Base-by-base conservation (phyloP, 2,888 invertebrate genomes). In the Aphodius sticticus region DNA sequence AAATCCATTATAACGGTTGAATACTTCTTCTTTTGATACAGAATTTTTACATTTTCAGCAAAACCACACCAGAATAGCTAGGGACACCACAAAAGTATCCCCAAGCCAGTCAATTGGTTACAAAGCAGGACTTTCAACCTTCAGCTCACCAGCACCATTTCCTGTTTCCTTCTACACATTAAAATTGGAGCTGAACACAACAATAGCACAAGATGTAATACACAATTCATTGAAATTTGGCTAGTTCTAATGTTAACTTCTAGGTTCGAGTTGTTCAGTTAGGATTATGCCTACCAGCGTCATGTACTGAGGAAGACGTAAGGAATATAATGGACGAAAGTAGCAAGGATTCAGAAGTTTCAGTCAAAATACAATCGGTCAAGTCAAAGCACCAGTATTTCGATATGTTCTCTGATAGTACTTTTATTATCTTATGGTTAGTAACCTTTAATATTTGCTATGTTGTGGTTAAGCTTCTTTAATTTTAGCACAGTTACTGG, bases 281-380 rank as follows among this genome's bases (percentile, higher is more conserved):
- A 6, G 96, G 96, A 0, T 89, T 95, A 14, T 96, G 96, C 86
- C 89, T 96, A 78, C 96, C 96, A 14, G 90, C 91, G 77, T 90
- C 92, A 6, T 96, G 96, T 86, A 89, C 91, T 6, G 91, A 92
- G 6, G 87, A 89, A 3, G 94, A 94, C 80, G 92, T 95, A n/a
- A 88, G 89, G 15, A 88, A 88, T 7, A 89, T 95, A 81, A 89
- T 94, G 82, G 88, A 89, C 84, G 89, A 86, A 83, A 92, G 93
- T 0, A 91, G 91, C 77, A 90, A 91, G 7, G 90, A 91, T 0
- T 85, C 79, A 84, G 86, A 89, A 79, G 90, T 92, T 78, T 89
- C 90, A 9, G 90, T 94, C 79, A 87, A 90, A 78, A 92, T 95
- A n/a, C 89, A 93, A 79, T 91, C 92, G 37, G 92, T 96, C 72